These are phyloP conservation scores for Caenorhabditis wallacei DNA, from an alignment of 2,888 invertebrate genomes.

Conservation along the genomic window DNA sequence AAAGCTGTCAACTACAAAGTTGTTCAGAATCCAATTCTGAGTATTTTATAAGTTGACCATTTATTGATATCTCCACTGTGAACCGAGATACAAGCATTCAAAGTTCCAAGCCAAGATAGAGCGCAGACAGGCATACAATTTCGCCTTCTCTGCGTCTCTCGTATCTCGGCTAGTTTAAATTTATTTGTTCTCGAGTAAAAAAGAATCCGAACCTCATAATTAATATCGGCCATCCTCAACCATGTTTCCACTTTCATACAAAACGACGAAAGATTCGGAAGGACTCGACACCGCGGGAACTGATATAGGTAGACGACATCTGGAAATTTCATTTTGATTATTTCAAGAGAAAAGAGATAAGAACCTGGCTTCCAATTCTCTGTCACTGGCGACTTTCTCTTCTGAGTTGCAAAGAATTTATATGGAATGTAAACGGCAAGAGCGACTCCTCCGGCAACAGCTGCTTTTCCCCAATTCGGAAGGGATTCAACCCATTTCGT, in stretches of 20 bases:
- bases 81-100: no score
- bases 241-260: conserved; percentile 97
- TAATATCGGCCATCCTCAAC: conserved; percentile 93
- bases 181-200: no score
- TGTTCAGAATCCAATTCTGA: no score
- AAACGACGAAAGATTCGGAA: conserved; percentile 94
- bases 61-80: no score
- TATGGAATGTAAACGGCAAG: conserved; percentile 72
- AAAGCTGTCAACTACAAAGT: no score
- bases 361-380: conserved; percentile 69
- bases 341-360: neutral
- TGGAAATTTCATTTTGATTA: conserved; percentile 84
- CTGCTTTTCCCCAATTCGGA: conserved; percentile 75
- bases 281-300: conserved; percentile 92
- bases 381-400: conserved; percentile 67
- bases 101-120: no score
- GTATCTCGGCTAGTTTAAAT: no score
- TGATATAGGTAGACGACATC: conserved; percentile 95
- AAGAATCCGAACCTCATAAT: conserved; percentile 91
- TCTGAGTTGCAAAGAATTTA: conserved; percentile 57
- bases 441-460: conserved; percentile 71
- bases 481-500: conserved; percentile 68
- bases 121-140: no score
- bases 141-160: no score
- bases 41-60: no score